Conservation (phyloP, 2,888 invertebrate genomes). For the Griposia aprilina region DNA sequence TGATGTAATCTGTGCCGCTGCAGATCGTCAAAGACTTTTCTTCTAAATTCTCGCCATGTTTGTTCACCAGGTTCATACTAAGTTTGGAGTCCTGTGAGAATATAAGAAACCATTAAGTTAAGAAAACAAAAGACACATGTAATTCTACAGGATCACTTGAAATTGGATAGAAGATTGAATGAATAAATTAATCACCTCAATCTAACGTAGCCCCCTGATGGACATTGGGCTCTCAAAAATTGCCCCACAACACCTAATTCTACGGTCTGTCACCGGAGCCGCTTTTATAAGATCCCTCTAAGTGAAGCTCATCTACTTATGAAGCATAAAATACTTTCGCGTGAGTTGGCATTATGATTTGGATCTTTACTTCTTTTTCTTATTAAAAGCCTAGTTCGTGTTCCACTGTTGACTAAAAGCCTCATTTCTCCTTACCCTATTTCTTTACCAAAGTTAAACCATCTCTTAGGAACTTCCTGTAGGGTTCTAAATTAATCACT, state of each 20-base stretch:
- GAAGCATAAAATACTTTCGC: no score
- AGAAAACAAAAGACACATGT: neutral
- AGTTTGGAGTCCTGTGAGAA: slow-evolving; percentile 95
- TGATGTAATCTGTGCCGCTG: slow-evolving; percentile 99
- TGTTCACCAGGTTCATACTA: slow-evolving; percentile 93
- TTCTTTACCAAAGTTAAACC: neutral
- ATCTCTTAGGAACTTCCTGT: neutral
- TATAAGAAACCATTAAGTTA: neutral
- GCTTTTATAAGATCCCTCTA: no score
- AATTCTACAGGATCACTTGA: neutral
- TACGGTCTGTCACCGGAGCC: no score
- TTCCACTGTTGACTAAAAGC: neutral
- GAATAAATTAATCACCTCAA: no score
- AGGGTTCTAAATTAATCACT: slow-evolving; percentile 21
- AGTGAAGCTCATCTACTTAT: no score
- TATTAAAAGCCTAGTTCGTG: neutral
- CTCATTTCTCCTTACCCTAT: no score
- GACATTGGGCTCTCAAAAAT: no score
- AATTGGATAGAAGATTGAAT: no score
- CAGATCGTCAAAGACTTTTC: slow-evolving; percentile 99
- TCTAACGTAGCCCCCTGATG: no score
- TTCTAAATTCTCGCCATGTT: slow-evolving; percentile 96
- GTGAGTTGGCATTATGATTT: neutral
- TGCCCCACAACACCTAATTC: no score
- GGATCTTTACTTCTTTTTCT: neutral